A percentile compares a stretch with the other conserved stretches of the same genome.
Conservation (phyloP, 2,113 vertebrate species). For the Gopherus flavomarginatus region DNA sequence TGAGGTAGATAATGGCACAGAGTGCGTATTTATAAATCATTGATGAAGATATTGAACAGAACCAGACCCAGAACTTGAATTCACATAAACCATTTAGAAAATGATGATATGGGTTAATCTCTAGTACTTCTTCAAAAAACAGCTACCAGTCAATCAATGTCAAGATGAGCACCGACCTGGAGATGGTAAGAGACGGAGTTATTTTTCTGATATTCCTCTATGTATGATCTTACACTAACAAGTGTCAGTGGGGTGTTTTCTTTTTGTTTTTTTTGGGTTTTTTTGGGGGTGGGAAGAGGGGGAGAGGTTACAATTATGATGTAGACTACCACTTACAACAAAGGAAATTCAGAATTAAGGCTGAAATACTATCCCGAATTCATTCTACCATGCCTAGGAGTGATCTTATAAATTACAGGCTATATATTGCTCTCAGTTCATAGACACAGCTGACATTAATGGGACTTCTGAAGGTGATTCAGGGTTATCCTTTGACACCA, state of each 20-base stretch:
- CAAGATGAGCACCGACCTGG: neutral
- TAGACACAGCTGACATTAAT: neutral
- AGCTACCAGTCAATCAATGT: neutral
- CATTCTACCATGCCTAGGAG: neutral
- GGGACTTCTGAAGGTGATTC: neutral
- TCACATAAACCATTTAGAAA: neutral
- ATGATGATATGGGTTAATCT: neutral
- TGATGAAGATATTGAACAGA: too few species aligned
- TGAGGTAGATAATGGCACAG: too few species aligned
- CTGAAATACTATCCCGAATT: neutral
- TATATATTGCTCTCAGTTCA: slow-evolving; percentile 7
- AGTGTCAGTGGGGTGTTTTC: too few species aligned
- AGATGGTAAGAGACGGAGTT: neutral
- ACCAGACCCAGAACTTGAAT: neutral
- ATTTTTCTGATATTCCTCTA: neutral
- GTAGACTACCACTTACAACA: neutral
- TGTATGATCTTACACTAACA: neutral
- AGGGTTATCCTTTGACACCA: neutral
- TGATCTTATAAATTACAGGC: neutral
- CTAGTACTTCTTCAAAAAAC: neutral
- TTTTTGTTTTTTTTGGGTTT: too few species aligned
- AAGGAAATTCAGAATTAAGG: neutral
- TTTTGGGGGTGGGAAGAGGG: too few species aligned
- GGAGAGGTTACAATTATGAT: neutral
- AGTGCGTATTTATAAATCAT: too few species aligned